Evolutionary conservation across 2,113 vertebrate genomes (phyloP).

Genomic region (Semicossyphus pulcher): DNA sequence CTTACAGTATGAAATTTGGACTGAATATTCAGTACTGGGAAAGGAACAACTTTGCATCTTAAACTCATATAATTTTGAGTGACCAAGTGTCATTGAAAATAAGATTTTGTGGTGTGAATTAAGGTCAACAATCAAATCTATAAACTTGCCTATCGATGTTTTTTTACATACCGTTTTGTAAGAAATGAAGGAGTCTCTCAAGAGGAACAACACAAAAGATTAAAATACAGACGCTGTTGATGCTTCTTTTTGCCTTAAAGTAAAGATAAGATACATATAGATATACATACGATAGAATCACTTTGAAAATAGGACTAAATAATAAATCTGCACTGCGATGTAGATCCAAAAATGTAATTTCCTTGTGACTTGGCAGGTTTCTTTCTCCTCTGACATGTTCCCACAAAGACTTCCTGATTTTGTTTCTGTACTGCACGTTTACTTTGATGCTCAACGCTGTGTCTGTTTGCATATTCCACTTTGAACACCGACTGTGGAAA

Average conservation of each 20-base stretch:
- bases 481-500: constrained; percentile 8
- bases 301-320: neutral
- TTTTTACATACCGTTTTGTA: too few species aligned
- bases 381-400: neutral
- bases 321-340: neutral
- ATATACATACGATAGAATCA: neutral
- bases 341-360: neutral
- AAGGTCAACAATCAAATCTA: too few species aligned
- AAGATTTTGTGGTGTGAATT: too few species aligned
- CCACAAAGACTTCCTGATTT: neutral
- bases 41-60: too few species aligned
- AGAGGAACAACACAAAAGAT: neutral
- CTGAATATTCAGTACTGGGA: too few species aligned
- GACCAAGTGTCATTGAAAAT: too few species aligned
- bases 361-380: neutral
- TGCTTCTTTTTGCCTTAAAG: neutral
- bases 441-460: neutral
- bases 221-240: too few species aligned
- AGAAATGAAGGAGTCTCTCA: too few species aligned
- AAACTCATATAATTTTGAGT: too few species aligned
- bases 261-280: neutral
- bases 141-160: too few species aligned
- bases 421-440: neutral
- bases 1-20: too few species aligned
- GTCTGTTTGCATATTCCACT: constrained; percentile 14